phyloP scores from a whole-genome alignment of 2,888 invertebrate genomes.

The Nowickia ferox region DNA sequence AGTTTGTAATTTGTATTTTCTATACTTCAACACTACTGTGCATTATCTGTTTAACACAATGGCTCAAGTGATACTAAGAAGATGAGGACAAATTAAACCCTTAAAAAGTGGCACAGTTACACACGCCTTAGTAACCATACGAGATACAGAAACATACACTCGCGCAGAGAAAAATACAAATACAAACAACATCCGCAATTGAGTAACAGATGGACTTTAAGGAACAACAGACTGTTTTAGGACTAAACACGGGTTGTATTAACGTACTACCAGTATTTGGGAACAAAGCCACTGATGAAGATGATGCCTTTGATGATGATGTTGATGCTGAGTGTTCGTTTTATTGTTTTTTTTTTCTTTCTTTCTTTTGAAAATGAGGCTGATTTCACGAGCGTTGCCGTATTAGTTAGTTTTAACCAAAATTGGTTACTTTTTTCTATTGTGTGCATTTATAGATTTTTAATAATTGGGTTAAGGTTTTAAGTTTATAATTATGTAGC shows the following conservation, averaged over 20 bases:
- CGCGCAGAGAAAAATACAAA: not conserved
- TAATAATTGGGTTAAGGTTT: too few species aligned
- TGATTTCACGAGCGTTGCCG: not conserved
- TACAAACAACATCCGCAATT: slow-evolving; percentile 48
- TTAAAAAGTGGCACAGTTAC: slow-evolving; percentile 54
- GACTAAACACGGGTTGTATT: slow-evolving; percentile 32
- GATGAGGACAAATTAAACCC: slow-evolving; percentile 68
- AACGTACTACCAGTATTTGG: slow-evolving; percentile 32
- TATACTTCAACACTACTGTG: not conserved
- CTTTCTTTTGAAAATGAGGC: slow-evolving; percentile 34
- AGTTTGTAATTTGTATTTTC: not conserved
- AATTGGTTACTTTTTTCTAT: too few species aligned
- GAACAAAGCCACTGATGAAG: slow-evolving; percentile 67
- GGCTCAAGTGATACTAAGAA: slow-evolving; percentile 49
- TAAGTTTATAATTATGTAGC: too few species aligned
- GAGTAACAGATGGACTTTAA: slow-evolving; percentile 61
- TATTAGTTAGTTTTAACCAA: too few species aligned
- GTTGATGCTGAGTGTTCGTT: slow-evolving; percentile 13
- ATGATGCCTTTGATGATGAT: slow-evolving; percentile 45
- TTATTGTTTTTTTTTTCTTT: slow-evolving; percentile 2
- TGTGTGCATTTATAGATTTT: too few species aligned
- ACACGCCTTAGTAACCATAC: not conserved
- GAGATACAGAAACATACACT: not conserved
- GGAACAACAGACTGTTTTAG: slow-evolving; percentile 48
- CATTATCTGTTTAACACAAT: slow-evolving; percentile 53